Conservation (phyloP, 2,797 vertebrate species). For the Gymnopithys bicolor region DNA sequence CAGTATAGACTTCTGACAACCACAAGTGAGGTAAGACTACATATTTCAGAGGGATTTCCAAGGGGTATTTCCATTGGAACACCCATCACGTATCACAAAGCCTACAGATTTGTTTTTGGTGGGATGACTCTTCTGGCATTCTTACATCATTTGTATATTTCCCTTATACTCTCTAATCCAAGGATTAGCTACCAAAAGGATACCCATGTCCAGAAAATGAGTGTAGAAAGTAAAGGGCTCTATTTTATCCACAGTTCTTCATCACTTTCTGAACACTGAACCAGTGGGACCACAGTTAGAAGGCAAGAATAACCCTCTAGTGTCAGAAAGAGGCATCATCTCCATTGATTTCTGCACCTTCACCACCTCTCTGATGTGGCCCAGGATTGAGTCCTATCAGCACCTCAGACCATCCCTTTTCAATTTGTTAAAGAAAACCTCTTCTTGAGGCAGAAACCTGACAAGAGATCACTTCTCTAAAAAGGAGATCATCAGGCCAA, state of each 20-base stretch:
- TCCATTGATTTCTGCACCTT: background rate
- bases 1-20: background rate
- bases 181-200: background rate
- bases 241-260: background rate
- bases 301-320: background rate
- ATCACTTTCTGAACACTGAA: background rate
- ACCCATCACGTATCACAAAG: background rate
- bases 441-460: background rate
- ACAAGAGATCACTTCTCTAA: background rate
- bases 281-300: background rate
- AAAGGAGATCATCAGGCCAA: background rate
- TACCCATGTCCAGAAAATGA: background rate
- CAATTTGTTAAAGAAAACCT: background rate
- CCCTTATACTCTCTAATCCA: background rate
- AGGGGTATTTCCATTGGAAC: accelerated
- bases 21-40: background rate
- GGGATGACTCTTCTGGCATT: background rate
- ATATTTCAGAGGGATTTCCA: background rate
- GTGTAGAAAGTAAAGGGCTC: background rate
- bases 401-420: background rate
- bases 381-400: background rate
- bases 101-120: background rate
- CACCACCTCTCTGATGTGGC: background rate
- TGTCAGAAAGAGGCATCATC: background rate
- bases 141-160: background rate